These are phyloP conservation scores for Amphilophus citrinellus DNA, from an alignment of 2,113 vertebrate species.

Conservation along the genomic window DNA sequence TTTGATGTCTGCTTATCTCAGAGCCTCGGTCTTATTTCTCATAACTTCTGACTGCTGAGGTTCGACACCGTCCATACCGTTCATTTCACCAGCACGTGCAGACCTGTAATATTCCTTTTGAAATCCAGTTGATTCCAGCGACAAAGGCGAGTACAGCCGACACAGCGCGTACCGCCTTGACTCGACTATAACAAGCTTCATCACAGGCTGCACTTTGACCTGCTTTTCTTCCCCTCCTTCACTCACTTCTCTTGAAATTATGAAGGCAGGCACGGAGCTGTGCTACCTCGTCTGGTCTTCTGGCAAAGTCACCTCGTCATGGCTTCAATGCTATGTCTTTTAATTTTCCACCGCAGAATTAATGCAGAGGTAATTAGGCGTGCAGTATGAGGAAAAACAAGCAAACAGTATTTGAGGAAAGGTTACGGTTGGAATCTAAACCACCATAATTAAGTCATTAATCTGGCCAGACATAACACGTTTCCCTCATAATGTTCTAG, in stretches of 20 bases:
- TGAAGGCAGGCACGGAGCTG: constrained; percentile 19
- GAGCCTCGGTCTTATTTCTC: neutral
- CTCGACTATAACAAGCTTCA: neutral
- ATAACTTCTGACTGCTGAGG: neutral
- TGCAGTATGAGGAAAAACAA: constrained; percentile 62
- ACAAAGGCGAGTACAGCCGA: neutral
- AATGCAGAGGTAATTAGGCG: constrained; percentile 66
- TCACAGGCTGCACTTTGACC: constrained; percentile 11
- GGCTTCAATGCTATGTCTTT: constrained; percentile 22
- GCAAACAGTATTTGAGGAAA: constrained; percentile 61
- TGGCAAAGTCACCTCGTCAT: constrained; percentile 56
- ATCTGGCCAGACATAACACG: constrained; percentile 57
- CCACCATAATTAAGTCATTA: constrained; percentile 70
- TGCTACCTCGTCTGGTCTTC: constrained; percentile 10
- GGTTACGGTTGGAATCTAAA: constrained; percentile 66
- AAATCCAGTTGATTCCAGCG: constrained; percentile 12
- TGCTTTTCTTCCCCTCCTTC: constrained; percentile 4
- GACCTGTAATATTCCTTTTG: neutral
- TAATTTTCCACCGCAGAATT: constrained; percentile 54
- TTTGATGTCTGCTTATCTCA: neutral
- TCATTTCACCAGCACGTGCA: constrained; percentile 6
- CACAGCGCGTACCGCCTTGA: neutral
- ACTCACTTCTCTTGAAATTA: constrained; percentile 20
- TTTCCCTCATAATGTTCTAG: constrained; percentile 58
- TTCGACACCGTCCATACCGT: neutral